phyloP scores from a whole-genome alignment of 2,888 invertebrate genomes.

The Nysson spinosus region DNA sequence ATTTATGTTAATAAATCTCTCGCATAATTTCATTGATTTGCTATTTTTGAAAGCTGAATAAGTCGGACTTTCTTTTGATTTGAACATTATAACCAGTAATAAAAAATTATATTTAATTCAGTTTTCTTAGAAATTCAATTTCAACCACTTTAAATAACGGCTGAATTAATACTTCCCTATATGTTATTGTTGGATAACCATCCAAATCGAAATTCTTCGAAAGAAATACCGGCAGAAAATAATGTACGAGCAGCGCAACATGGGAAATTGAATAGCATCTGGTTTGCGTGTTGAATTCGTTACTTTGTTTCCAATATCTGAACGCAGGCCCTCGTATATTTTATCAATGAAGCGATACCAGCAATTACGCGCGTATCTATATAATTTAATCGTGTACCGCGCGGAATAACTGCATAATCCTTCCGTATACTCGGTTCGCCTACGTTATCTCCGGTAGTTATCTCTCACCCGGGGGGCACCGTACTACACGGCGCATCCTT shows the following conservation, averaged over 20 bases:
- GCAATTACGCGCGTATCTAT: constrained; percentile 32
- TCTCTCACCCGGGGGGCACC: constrained; percentile 15
- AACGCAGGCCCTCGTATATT: constrained; percentile 11
- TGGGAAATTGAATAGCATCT: not conserved
- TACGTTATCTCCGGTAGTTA: constrained; percentile 47
- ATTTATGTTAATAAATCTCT: too few species aligned
- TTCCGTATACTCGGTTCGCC: constrained; percentile 39
- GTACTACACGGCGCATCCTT: constrained; percentile 31
- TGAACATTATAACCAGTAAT: too few species aligned
- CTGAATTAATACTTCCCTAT: too few species aligned
- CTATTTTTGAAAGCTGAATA: too few species aligned
- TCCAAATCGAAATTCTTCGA: too few species aligned
- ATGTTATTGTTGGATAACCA: too few species aligned
- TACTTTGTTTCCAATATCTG: constrained; percentile 14
- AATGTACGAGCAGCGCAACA: not conserved
- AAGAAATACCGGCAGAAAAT: constrained; percentile 4
- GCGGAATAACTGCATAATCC: constrained; percentile 27
- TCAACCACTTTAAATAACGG: too few species aligned
- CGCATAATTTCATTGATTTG: too few species aligned
- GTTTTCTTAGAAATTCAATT: too few species aligned
- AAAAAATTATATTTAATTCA: too few species aligned
- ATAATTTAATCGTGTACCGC: constrained; percentile 33
- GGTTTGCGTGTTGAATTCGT: constrained; percentile 4
- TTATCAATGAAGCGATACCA: constrained; percentile 13
- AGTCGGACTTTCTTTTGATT: too few species aligned